Evolutionary conservation across 2,888 invertebrate genomes (phyloP).

Genomic region (Drosophila kanekoi): DNA sequence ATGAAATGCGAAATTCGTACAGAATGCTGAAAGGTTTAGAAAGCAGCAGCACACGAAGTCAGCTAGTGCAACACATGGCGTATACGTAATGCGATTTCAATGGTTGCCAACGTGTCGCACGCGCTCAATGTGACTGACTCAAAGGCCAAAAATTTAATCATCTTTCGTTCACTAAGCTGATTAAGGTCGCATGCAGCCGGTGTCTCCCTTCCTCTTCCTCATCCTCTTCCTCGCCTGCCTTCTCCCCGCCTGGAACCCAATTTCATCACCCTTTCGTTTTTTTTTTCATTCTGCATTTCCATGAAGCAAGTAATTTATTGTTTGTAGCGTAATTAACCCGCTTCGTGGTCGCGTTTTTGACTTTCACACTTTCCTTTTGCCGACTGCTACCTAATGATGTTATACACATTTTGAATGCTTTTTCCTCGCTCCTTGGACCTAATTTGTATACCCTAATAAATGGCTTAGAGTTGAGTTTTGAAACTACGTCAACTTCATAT

Average conservation of each 20-base stretch:
- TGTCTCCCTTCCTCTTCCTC: background rate
- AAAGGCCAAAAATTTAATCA: slow-evolving; percentile 73
- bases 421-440: slow-evolving; percentile 1
- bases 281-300: slow-evolving; percentile 29
- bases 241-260: slow-evolving; percentile 1
- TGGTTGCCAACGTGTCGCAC: slow-evolving; percentile 50
- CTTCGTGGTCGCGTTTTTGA: slow-evolving; percentile 56
- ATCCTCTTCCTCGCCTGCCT: background rate
- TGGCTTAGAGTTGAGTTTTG: background rate
- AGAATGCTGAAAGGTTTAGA: slow-evolving; percentile 43
- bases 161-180: slow-evolving; percentile 72
- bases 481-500: too few species aligned
- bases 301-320: slow-evolving; percentile 71
- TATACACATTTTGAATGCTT: slow-evolving; percentile 48
- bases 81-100: slow-evolving; percentile 66
- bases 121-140: slow-evolving; percentile 41
- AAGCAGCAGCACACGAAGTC: slow-evolving; percentile 16
- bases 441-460: slow-evolving; percentile 32
- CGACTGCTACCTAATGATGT: slow-evolving; percentile 41
- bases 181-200: slow-evolving; percentile 61
- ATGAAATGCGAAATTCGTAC: slow-evolving; percentile 32
- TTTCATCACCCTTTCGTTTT: slow-evolving; percentile 4
- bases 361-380: slow-evolving; percentile 56
- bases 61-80: slow-evolving; percentile 72
- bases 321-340: slow-evolving; percentile 78